A percentile compares a stretch with the other conserved stretches of the same genome.
These are phyloP conservation scores for Volucella inanis DNA, from an alignment of 2,888 invertebrate genomes.

Conservation along the genomic window DNA sequence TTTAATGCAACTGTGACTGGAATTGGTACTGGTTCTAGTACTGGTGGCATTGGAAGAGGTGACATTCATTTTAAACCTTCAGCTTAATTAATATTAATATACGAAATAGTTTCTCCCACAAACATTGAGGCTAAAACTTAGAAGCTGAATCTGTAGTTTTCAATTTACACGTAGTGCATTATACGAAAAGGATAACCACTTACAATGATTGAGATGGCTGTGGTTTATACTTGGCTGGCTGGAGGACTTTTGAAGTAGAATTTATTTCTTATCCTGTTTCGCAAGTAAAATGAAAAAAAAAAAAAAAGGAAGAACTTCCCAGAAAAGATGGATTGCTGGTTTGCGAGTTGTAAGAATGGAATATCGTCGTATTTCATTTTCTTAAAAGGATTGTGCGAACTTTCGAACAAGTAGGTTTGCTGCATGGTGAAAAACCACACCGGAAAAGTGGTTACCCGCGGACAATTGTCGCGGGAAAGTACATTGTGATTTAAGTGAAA, in stretches of 20 bases:
- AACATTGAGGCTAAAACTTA: not conserved
- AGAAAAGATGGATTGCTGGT: slow-evolving; percentile 10
- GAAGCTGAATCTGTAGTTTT: slow-evolving; percentile 3
- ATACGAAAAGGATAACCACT: slow-evolving; percentile 35
- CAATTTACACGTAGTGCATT: slow-evolving; percentile 36
- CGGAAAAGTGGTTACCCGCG: too few relatives aligned
- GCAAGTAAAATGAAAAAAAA: not conserved
- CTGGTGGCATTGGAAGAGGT: not conserved
- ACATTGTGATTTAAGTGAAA: too few relatives aligned
- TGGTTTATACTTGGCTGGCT: not conserved
- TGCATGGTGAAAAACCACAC: not conserved
- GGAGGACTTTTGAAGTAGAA: not conserved
- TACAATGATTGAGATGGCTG: slow-evolving; percentile 51
- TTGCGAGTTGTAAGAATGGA: not conserved
- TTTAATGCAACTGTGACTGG: too few relatives aligned
- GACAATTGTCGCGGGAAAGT: too few relatives aligned
- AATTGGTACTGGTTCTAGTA: too few relatives aligned
- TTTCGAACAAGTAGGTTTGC: not conserved
- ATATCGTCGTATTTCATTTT: slow-evolving; percentile 34
- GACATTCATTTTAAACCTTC: slow-evolving; percentile 9
- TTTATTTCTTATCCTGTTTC: slow-evolving; percentile 5
- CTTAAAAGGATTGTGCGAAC: slow-evolving; percentile 35
- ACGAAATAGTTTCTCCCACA: slow-evolving; percentile 2
- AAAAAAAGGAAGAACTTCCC: not conserved
- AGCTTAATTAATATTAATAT: slow-evolving; percentile 29